Conservation (phyloP, 1,140 invertebrate genomes). For the Stegodyphus mimosarum region DNA sequence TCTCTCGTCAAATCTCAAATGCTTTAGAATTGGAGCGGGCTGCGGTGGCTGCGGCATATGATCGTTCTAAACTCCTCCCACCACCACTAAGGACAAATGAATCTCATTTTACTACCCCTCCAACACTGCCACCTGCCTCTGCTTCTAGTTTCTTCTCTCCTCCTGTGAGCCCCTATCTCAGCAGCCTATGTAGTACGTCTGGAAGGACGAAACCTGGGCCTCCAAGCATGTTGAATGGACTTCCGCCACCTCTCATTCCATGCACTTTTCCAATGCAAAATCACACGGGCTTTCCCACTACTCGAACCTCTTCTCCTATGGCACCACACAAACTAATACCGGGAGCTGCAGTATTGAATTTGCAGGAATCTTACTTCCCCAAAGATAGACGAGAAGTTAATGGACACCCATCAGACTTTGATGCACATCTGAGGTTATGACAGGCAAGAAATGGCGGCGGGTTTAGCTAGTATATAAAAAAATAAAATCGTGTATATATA, state of each 20-base stretch:
- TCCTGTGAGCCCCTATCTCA: conserved; percentile 43
- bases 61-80: conserved; percentile 38
- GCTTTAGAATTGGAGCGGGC: conserved; percentile 33
- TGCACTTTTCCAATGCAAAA: conserved; percentile 57
- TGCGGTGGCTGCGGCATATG: conserved; percentile 24
- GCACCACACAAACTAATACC: conserved; percentile 33
- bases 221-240: conserved; percentile 49
- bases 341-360: background rate
- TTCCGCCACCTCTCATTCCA: conserved; percentile 57
- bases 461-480: conserved; percentile 20
- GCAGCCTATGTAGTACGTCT: conserved; percentile 4
- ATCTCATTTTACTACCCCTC: conserved; percentile 38
- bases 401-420: conserved; percentile 51
- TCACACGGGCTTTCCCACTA: conserved; percentile 10
- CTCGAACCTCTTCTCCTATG: conserved; percentile 50
- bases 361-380: conserved; percentile 21
- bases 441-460: conserved; percentile 25
- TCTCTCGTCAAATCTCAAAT: conserved; percentile 32
- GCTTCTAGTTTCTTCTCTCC: conserved; percentile 50
- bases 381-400: conserved; percentile 54
- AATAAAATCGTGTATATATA: conserved; percentile 53
- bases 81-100: conserved; percentile 52
- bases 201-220: conserved; percentile 20
- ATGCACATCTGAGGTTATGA: conserved; percentile 56
- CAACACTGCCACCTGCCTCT: conserved; percentile 32